These are phyloP conservation scores for Phragmatobia fuliginosa DNA, from an alignment of 2,888 invertebrate species.

Conservation along the genomic window DNA sequence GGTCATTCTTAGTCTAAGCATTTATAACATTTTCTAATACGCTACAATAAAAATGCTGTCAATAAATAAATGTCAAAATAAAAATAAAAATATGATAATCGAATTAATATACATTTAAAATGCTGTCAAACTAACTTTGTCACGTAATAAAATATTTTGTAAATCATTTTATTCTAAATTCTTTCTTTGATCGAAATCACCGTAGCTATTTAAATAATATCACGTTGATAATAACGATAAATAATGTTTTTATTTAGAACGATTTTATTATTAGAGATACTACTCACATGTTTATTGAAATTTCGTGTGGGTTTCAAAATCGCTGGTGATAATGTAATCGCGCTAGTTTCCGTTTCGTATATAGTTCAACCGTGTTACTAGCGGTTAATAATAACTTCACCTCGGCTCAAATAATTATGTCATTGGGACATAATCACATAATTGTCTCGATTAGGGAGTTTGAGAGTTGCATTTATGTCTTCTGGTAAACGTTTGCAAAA, in stretches of 20 bases:
- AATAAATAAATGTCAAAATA: slow-evolving; percentile 1
- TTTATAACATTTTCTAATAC: background rate
- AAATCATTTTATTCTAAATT: background rate
- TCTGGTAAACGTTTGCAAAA: background rate
- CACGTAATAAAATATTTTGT: slow-evolving; percentile 1
- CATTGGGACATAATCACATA: background rate
- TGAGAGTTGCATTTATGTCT: background rate
- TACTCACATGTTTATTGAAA: background rate
- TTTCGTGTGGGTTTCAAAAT: background rate
- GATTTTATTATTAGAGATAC: background rate
- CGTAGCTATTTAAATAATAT: background rate
- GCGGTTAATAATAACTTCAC: background rate
- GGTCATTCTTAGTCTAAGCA: too few relatives aligned
- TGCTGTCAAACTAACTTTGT: background rate
- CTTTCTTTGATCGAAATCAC: background rate
- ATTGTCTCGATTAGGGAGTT: background rate
- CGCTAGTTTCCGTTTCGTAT: slow-evolving; percentile 7
- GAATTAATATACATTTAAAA: background rate
- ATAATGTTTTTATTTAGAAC: background rate
- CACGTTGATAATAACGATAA: background rate
- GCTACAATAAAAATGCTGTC: background rate
- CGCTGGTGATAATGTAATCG: background rate
- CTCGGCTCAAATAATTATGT: background rate
- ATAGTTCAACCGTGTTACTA: background rate
- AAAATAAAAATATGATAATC: background rate